Conservation (phyloP, 2,113 vertebrate genomes). For the Rallus limicola region DNA sequence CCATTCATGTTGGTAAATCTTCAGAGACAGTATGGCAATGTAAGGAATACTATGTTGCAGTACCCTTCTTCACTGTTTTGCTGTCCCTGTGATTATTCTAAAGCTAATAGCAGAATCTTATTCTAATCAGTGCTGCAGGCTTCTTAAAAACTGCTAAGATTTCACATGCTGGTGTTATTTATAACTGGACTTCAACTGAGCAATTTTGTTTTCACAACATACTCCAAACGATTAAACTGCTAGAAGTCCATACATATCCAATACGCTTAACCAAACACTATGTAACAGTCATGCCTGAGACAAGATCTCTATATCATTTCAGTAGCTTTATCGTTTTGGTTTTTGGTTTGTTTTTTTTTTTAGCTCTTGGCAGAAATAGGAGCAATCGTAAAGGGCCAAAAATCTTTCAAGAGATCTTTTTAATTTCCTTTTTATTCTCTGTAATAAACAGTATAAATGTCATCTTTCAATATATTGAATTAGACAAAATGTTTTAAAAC, state of each 20-base stretch:
- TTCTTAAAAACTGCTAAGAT: background rate
- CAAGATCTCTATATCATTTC: background rate
- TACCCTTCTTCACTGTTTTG: background rate
- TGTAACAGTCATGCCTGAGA: background rate
- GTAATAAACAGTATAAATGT: background rate
- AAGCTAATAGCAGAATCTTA: background rate
- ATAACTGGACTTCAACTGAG: background rate
- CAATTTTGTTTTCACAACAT: background rate
- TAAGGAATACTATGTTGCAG: background rate
- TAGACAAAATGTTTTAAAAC: background rate
- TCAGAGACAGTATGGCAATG: too few species aligned
- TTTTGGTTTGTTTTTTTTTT: background rate
- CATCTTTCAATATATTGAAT: background rate
- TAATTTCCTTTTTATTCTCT: constrained; percentile 38
- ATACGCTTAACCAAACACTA: background rate
- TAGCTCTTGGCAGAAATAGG: background rate
- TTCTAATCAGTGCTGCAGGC: background rate
- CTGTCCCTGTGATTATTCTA: background rate
- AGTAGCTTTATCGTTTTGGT: background rate
- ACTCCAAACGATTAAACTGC: background rate
- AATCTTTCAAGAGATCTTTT: constrained; percentile 38
- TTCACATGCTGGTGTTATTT: background rate
- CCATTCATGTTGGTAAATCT: background rate
- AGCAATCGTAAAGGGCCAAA: background rate
- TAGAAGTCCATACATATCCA: background rate